Percentiles rank a stretch among this genome's conserved stretches.
phyloP scores from a whole-genome alignment of 30 jellyfish, hydroid and myxozoan species.

The Aurelia coerulea region DNA sequence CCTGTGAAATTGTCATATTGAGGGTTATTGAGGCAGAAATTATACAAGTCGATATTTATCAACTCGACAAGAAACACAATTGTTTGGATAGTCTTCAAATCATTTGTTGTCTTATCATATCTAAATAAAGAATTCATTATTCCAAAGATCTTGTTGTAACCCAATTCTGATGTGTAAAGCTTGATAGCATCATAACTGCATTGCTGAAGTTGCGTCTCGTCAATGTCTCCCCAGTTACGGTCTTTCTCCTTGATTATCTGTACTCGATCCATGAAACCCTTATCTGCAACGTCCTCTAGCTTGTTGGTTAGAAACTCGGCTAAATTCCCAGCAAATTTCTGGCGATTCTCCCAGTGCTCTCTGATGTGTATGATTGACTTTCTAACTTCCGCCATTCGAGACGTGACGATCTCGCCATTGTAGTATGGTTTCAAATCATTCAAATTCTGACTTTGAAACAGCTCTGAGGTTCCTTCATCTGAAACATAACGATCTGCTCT shows the following conservation, averaged over 20 bases:
- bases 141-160: conserved; percentile 72
- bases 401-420: conserved; percentile 76
- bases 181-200: conserved; percentile 55
- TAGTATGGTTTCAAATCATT: conserved; percentile 78
- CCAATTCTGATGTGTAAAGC: conserved; percentile 74
- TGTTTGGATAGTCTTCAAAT: conserved; percentile 50
- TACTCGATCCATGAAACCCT: conserved; percentile 39
- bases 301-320: conserved; percentile 35
- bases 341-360: conserved; percentile 75
- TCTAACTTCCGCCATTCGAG: conserved; percentile 82
- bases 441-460: conserved; percentile 61
- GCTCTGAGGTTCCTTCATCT: conserved; percentile 43
- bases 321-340: conserved; percentile 50
- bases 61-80: conserved; percentile 83
- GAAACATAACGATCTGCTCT: conserved; percentile 66
- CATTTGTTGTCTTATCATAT: conserved; percentile 61
- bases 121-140: conserved; percentile 73
- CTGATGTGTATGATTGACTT: conserved; percentile 70
- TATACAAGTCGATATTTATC: conserved; percentile 76
- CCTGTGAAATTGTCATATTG: conserved; percentile 69
- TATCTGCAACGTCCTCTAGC: conserved; percentile 22
- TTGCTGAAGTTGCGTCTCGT: conserved; percentile 41
- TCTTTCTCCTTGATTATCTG: conserved; percentile 20
- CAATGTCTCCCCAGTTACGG: conserved; percentile 87
- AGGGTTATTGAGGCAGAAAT: conserved; percentile 66